Conservation (phyloP, 2,797 vertebrate species). For the Semaprochilodus insignis region DNA sequence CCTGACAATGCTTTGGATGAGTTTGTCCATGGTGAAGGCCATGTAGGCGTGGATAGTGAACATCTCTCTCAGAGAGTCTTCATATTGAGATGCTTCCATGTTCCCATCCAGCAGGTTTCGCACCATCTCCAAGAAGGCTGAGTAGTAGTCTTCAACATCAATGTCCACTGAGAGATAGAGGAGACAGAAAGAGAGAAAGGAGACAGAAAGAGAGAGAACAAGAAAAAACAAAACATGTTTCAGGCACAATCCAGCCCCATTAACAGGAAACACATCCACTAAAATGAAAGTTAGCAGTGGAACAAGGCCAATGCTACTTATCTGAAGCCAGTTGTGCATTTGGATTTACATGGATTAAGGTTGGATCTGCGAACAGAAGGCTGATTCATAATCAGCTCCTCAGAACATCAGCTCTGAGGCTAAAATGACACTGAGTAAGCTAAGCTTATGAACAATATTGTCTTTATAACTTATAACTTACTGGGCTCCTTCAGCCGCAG, state of each 20-base stretch:
- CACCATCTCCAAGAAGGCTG: slow-evolving; percentile 98
- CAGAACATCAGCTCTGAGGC: slow-evolving; percentile 7
- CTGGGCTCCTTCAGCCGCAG: slow-evolving; percentile 96
- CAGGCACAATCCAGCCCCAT: neutral
- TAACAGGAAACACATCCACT: slow-evolving; percentile 7
- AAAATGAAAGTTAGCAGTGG: neutral
- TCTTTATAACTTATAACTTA: slow-evolving; percentile 75
- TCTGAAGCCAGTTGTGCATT: neutral
- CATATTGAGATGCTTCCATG: slow-evolving; percentile 95
- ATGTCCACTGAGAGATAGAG: slow-evolving; percentile 87
- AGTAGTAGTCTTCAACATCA: slow-evolving; percentile 97
- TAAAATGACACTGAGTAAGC: neutral
- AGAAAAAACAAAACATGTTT: neutral
- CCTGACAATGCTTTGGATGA: slow-evolving; percentile 97
- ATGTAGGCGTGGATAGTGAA: slow-evolving; percentile 98
- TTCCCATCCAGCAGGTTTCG: slow-evolving; percentile 96
- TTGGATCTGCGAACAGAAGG: slow-evolving; percentile 24
- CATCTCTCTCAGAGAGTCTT: slow-evolving; percentile 97
- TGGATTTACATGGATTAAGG: slow-evolving; percentile 33
- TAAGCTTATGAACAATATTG: neutral
- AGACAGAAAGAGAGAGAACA: neutral
- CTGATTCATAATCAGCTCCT: slow-evolving; percentile 25
- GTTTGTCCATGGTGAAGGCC: slow-evolving; percentile 99
- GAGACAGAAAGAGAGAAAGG: too few relatives aligned
- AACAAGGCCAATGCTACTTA: slow-evolving; percentile 26